phyloP scores from a whole-genome alignment of 2,888 invertebrate genomes.

The Blera fallax region DNA sequence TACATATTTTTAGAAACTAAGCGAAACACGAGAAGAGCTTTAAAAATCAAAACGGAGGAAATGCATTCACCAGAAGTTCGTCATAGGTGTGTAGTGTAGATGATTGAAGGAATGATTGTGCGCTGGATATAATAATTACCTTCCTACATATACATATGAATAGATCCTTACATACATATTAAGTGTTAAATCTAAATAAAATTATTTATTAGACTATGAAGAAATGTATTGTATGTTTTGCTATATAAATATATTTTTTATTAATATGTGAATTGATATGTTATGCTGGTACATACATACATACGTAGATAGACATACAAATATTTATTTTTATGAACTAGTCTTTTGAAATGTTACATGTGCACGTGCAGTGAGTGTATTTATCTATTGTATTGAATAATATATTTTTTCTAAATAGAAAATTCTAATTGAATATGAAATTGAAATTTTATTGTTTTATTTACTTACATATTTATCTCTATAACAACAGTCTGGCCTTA shows the following conservation, averaged over 20 bases:
- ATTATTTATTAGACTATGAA: conserved; percentile 23
- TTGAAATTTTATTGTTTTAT: background rate
- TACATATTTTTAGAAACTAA: conserved; percentile 36
- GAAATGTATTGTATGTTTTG: conserved; percentile 24
- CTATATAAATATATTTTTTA: conserved; percentile 10
- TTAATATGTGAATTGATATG: conserved; percentile 20
- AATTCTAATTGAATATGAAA: conserved; percentile 34
- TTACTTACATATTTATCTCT: too few species aligned
- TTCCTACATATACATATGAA: conserved; percentile 10
- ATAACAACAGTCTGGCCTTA: too few species aligned
- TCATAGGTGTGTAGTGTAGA: background rate
- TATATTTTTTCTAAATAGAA: conserved; percentile 61
- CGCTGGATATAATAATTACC: conserved; percentile 26
- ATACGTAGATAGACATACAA: conserved; percentile 42
- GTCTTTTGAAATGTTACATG: conserved; percentile 52
- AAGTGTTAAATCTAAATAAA: conserved; percentile 35
- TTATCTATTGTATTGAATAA: conserved; percentile 48
- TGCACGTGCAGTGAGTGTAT: conserved; percentile 42
- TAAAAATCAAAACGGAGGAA: conserved; percentile 2
- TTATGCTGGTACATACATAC: conserved; percentile 54
- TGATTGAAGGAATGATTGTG: conserved; percentile 18
- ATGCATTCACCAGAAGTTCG: background rate
- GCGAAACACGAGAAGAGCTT: conserved; percentile 32
- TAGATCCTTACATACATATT: background rate
- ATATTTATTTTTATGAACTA: conserved; percentile 63